A percentile compares a stretch with the other conserved stretches of the same genome.
phyloP scores from a whole-genome alignment of 2,888 invertebrate species.

The Belgica antarctica region DNA sequence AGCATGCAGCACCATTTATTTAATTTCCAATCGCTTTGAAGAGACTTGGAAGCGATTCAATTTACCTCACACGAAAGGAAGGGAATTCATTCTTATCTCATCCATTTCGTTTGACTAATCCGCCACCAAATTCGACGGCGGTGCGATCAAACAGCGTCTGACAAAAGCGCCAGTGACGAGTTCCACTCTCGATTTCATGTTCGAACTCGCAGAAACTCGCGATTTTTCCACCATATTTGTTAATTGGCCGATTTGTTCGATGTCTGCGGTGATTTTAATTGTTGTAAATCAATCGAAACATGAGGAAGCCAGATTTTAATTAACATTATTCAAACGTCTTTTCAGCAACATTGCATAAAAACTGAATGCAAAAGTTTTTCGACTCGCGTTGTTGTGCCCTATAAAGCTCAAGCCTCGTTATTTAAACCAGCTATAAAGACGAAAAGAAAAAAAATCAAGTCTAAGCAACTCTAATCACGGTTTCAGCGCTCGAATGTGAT shows the following conservation, averaged over 20 bases:
- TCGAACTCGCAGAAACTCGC: background rate
- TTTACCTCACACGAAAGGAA: constrained; percentile 41
- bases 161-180: constrained; percentile 27
- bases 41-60: constrained; percentile 25
- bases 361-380: no score
- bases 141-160: background rate
- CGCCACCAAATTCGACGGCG: background rate
- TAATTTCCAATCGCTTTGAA: background rate
- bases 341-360: background rate
- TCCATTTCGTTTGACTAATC: constrained; percentile 37
- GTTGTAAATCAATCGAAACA: background rate
- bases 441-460: constrained; percentile 4
- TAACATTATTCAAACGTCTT: background rate
- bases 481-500: background rate
- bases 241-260: background rate
- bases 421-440: background rate
- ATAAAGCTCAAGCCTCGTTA: background rate
- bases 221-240: background rate
- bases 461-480: constrained; percentile 13
- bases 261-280: background rate
- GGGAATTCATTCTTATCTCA: constrained; percentile 20
- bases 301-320: constrained; percentile 9
- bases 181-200: constrained; percentile 40
- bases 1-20: constrained; percentile 13
- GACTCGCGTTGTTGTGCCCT: constrained; percentile 1